Base-by-base conservation (phyloP, 2,113 vertebrate species). In the Callospermophilus lateralis region DNA sequence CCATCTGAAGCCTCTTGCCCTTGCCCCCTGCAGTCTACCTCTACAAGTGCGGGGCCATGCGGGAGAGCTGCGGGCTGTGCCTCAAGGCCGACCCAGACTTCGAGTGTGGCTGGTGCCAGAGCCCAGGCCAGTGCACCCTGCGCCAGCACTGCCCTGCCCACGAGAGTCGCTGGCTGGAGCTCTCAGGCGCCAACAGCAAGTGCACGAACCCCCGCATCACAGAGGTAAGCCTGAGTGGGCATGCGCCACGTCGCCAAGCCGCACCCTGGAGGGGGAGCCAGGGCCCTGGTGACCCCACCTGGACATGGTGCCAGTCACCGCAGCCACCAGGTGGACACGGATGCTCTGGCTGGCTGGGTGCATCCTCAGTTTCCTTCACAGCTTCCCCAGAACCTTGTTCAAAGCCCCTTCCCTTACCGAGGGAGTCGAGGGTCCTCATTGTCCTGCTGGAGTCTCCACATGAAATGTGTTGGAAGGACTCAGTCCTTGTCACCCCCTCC, bases 131-230 rank as follows among this genome's bases (percentile, higher is more conserved):
- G 97, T 99, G 99, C 97, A 99, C 99, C 0, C 98, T 99, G 95
- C 99, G 99, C 92, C 99, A 99, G 86, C 99, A 99, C 98, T 99
- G 99, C 93, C 99, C 99, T 5, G 95, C 98, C 93, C 99, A 99
- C 1, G 99, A 99, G 96, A 99, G 98, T 98, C 99, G 99, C 94
- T 99, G 99, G 99, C 98, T 99, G 97, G 99, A 99, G 96, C 98
- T 99, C 85, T 99, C 99, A 0, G 99, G 99, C 11, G 98, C 99
- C 92, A 99, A 99, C 98, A 99, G 99, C 99, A 99, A 99, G 96
- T 99, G 99, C 98, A 99, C 99, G 28, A 99, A 99, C 97, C 99
- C 99, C n/a, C 99, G 98, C 94, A 99, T 99, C 98, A 99, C 99
- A 0, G 99, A 99, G 98, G 99, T 99, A 98, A 99, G 99, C 37